Percentiles rank a stretch among this genome's conserved stretches.
These are phyloP conservation scores for Hozukius guyotensis DNA, from an alignment of 2,797 vertebrate genomes.

Conservation along the genomic window DNA sequence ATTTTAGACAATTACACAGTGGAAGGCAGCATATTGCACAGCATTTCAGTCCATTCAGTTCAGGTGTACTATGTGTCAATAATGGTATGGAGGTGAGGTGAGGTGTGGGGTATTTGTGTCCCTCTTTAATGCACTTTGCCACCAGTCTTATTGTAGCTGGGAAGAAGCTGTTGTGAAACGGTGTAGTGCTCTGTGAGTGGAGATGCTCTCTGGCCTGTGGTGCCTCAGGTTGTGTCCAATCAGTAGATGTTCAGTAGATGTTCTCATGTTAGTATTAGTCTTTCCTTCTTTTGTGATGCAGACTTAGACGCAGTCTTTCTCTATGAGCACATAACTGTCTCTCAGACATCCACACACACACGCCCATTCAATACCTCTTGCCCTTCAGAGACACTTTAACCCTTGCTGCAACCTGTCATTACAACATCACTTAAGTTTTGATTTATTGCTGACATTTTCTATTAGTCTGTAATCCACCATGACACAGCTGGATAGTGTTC, in stretches of 20 bases:
- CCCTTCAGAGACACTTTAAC: slow-evolving; percentile 20
- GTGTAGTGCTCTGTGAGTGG: too few species aligned
- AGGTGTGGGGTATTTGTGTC: too few species aligned
- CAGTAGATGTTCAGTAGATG: neutral
- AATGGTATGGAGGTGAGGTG: too few species aligned
- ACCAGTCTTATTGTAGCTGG: too few species aligned
- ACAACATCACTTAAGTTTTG: slow-evolving; percentile 59
- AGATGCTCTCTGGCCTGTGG: too few species aligned
- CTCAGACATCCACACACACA: slow-evolving; percentile 9
- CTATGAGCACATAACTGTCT: neutral
- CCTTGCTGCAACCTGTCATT: slow-evolving; percentile 48
- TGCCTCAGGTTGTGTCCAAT: too few species aligned
- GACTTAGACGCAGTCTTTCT: neutral
- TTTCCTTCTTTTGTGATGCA: neutral
- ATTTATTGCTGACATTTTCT: slow-evolving; percentile 65
- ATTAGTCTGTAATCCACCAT: slow-evolving; percentile 69
- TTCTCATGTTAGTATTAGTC: neutral
- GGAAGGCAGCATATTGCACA: too few species aligned
- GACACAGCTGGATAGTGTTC: slow-evolving; percentile 61
- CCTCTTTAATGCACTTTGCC: too few species aligned
- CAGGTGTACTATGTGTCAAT: too few species aligned
- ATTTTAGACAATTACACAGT: too few species aligned
- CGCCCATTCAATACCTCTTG: slow-evolving; percentile 26
- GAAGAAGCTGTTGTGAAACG: too few species aligned
- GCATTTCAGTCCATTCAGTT: too few species aligned